Base-by-base conservation (phyloP, 2,888 invertebrate species). In the Geophilus truncorum region DNA sequence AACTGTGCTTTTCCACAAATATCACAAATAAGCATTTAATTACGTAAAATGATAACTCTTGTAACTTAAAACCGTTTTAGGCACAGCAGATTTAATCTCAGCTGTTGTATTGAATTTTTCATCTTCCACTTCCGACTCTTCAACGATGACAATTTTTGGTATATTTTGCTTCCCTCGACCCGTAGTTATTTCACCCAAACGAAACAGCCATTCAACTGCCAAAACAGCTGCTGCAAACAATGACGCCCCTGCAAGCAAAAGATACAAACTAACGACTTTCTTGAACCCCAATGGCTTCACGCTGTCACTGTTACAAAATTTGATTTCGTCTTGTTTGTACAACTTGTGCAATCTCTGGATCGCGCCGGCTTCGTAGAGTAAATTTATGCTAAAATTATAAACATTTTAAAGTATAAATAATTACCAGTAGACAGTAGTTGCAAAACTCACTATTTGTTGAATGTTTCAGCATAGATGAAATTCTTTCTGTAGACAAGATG, bases 241-340 rank as follows among this genome's bases (percentile, higher is more conserved):
- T 0, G 40, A 40, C 7, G 78, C 78, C 3, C 36, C 45, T 12
- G 45, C 36, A 34, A 78, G 40, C 15, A 78, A 25, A 0, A 78
- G 12, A 23, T 36, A 78, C 18, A 78, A 40, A 36, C 78, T 78
- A 15, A 78, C 23, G 25, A 78, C 78, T 78, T 40, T 36, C n/a
- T 78, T 36, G 78, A 78, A 40, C 10, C 78, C 78, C 40, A 78
- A 23, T 3, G 78, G 23, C 23, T 40, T 32, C 25, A 23, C 78
- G 10, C 2, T 28, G 9, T 23, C 45, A 9, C 15, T 21, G 4
- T 23, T 28, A 23, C 78, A 78, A 12, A 78, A 45, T 10, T 21
- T 40, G 15, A 78, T 36, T 78, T 78, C 40, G 40, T 78, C 78
- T 25, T 28, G 36, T 78, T 78, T 23, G 12, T 40, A 78, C 40